Conservation (phyloP, 2,797 vertebrate species). For the Helostoma temminkii region DNA sequence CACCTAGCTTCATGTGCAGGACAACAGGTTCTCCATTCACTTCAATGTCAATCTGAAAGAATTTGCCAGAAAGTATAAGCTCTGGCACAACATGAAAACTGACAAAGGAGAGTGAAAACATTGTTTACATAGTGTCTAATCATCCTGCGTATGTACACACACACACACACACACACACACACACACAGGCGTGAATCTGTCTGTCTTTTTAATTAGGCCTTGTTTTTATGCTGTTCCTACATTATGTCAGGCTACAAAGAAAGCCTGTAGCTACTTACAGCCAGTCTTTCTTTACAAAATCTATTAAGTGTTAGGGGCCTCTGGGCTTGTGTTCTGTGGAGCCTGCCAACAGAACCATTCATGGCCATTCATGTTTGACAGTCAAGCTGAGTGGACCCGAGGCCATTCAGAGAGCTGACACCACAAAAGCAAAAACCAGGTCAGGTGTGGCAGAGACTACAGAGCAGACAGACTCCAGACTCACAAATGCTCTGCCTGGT, state of each 20-base stretch:
- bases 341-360: constrained; percentile 55
- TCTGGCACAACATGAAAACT: neutral
- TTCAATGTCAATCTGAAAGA: constrained; percentile 95
- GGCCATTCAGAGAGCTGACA: constrained; percentile 68
- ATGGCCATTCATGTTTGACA: constrained; percentile 55
- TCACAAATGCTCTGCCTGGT: constrained; percentile 23
- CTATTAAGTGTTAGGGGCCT: constrained; percentile 62
- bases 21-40: constrained; percentile 96
- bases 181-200: too few relatives aligned
- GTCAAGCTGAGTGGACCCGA: constrained; percentile 38
- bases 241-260: constrained; percentile 27
- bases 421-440: constrained; percentile 58
- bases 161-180: too few relatives aligned
- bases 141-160: too few relatives aligned
- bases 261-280: constrained; percentile 11
- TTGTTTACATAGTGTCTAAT: neutral
- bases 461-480: constrained; percentile 32
- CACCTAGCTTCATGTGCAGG: constrained; percentile 98
- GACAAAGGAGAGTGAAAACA: constrained; percentile 1
- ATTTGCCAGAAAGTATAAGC: constrained; percentile 16
- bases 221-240: constrained; percentile 14
- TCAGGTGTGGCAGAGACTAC: constrained; percentile 50
- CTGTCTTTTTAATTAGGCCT: neutral
- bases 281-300: constrained; percentile 44
- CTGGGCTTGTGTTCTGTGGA: constrained; percentile 36